A percentile compares a stretch with the other conserved stretches of the same genome.
phyloP scores from a whole-genome alignment of 2,113 vertebrate species.

The Gobio gobio region DNA sequence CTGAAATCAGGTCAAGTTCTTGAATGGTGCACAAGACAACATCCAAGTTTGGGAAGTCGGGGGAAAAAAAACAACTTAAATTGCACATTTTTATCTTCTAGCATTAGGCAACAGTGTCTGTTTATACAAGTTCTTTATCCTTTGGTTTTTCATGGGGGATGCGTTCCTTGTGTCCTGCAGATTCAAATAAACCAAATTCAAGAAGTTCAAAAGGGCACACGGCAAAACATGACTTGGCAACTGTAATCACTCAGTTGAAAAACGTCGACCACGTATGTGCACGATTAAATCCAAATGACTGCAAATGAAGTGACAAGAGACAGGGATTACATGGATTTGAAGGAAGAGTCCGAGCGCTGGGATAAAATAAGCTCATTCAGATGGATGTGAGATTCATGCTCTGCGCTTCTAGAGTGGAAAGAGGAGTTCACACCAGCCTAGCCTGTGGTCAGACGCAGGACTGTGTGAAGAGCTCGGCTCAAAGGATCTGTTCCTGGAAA shows the following conservation, averaged over 20 bases:
- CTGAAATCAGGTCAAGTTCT: conserved; percentile 57
- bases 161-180: neutral
- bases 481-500: conserved; percentile 38
- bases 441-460: conserved; percentile 31
- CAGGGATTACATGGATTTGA: neutral
- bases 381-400: conserved; percentile 40
- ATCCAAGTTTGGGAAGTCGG: conserved; percentile 14
- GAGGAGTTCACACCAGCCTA: conserved; percentile 14
- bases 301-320: neutral
- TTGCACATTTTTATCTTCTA: conserved; percentile 24
- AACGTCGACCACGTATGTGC: neutral
- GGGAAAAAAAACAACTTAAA: conserved; percentile 4
- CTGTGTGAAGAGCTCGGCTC: conserved; percentile 24
- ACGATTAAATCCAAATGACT: neutral
- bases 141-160: conserved; percentile 71
- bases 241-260: neutral
- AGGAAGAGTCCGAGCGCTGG: neutral
- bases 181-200: conserved; percentile 29
- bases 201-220: neutral
- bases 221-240: neutral
- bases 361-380: conserved; percentile 14
- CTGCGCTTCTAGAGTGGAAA: conserved; percentile 37
- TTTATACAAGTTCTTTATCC: conserved; percentile 54
- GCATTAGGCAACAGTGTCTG: conserved; percentile 56
- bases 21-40: conserved; percentile 41